Base-by-base conservation (phyloP, 2,113 vertebrate species). In the Pterophyllum scalare region DNA sequence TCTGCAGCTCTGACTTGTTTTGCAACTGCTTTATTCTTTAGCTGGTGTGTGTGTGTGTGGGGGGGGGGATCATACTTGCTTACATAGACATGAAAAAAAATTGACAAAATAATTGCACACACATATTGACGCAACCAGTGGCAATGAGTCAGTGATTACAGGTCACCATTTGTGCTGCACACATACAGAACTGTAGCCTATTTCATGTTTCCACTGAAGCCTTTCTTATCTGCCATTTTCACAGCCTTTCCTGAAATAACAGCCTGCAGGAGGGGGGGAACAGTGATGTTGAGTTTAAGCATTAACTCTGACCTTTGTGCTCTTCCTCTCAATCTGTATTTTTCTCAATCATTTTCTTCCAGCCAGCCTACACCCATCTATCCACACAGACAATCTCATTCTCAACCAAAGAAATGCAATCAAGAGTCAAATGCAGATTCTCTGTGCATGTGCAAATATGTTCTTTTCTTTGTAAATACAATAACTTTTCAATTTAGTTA, bases 261-360 rank as follows among this genome's bases (percentile, higher is more conserved):
- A 83, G 58, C 49, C 79, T 46, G 57, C 54, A 19, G 64, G 17
- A 56, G 75, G 17, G 1, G 75, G 4, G 0, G 2, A 38, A 79
- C 1, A 22, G 33, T 80, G 64, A 81, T 28, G 79, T 59, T 64
- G 31, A 79, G 75, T 59, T 84, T 52, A 91, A 87, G 83, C 46
- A 79, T 89, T 72, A 91, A 88, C 87, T 87, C 33, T 84, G 86
- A 90, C 90, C 90, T 91, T 75, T 84, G 77, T 24, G 49, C 72
- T 77, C 76, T 75, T 83, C 75, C 70, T 74, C 78, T 88, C 76
- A 78, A 58, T 86, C 70, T 72, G 40, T 85, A 81, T 90, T 80
- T 61, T 67, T 74, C 78, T 88, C 76, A 78, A 54, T 67, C 2
- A 6, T 9, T 67, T 77, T 70, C 83, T 74, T 60, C 67, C 76